These are phyloP conservation scores for Drosophila kuntzei DNA, from an alignment of 2,888 invertebrate genomes.

Conservation along the genomic window DNA sequence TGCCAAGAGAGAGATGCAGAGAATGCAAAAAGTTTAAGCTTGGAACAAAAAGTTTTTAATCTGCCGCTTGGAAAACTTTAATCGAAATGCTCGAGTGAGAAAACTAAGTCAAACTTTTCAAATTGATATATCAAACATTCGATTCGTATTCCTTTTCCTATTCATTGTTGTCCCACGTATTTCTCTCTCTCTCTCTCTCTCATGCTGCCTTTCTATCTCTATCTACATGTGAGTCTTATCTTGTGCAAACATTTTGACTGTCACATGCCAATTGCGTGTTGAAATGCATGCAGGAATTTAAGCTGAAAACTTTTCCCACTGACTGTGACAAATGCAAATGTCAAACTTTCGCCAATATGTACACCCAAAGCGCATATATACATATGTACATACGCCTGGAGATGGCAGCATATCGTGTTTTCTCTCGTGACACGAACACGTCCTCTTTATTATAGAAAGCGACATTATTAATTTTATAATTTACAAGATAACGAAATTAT, in stretches of 20 bases:
- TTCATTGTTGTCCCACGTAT: slow-evolving; percentile 15
- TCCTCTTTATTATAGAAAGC: neutral
- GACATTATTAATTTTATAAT: too few species aligned
- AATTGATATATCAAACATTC: slow-evolving; percentile 82
- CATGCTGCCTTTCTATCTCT: neutral
- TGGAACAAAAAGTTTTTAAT: slow-evolving; percentile 75
- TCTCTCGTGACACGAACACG: neutral
- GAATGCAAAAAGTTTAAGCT: slow-evolving; percentile 60
- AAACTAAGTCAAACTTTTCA: slow-evolving; percentile 80
- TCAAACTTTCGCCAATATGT: slow-evolving; percentile 62
- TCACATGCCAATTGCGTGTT: slow-evolving; percentile 78
- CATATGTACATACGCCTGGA: neutral
- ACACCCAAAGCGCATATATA: slow-evolving; percentile 7
- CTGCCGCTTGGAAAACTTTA: slow-evolving; percentile 78
- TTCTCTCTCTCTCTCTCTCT: neutral
- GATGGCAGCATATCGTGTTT: neutral
- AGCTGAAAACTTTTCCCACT: slow-evolving; percentile 75
- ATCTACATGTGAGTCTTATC: slow-evolving; percentile 33
- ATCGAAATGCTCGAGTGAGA: slow-evolving; percentile 68
- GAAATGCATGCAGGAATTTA: slow-evolving; percentile 79
- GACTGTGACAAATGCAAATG: slow-evolving; percentile 78
- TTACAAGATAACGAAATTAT: too few species aligned
- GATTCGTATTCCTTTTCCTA: slow-evolving; percentile 59
- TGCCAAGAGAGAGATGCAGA: slow-evolving; percentile 57
- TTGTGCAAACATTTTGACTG: slow-evolving; percentile 73